These are phyloP conservation scores for Strix uralensis DNA, from an alignment of 2,113 vertebrate genomes.

Conservation along the genomic window DNA sequence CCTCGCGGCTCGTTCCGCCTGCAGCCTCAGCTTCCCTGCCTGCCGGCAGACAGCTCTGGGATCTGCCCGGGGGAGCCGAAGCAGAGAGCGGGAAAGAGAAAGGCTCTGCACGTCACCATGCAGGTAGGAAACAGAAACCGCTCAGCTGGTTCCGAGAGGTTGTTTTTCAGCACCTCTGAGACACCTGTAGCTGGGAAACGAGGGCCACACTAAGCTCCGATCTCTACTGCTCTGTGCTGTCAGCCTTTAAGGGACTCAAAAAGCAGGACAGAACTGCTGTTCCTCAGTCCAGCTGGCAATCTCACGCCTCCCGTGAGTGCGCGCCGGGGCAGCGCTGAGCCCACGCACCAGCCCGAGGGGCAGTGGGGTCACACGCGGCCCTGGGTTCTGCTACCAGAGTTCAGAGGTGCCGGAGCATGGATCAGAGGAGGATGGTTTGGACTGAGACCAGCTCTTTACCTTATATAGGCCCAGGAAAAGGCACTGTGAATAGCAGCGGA, in stretches of 20 bases:
- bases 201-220: accelerated
- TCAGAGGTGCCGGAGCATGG: accelerated
- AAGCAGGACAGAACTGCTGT: accelerated
- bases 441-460: neutral
- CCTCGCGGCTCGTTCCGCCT: accelerated
- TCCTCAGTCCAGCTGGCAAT: neutral
- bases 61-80: neutral
- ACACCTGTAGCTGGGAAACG: neutral
- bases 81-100: neutral
- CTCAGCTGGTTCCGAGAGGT: accelerated
- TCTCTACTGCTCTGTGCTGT: neutral
- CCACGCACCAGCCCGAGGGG: neutral
- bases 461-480: neutral
- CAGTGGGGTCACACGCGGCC: neutral
- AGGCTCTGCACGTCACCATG: constrained; percentile 10
- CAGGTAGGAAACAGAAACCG: constrained; percentile 53
- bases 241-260: neutral
- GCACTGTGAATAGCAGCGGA: accelerated
- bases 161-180: neutral
- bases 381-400: accelerated
- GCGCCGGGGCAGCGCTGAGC: neutral
- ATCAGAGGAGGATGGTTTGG: neutral
- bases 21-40: accelerated
- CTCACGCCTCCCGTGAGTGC: accelerated
- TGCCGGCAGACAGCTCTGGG: accelerated